These are phyloP conservation scores for Zalophus californianus DNA, from an alignment of 2,797 vertebrate genomes.

Conservation along the genomic window DNA sequence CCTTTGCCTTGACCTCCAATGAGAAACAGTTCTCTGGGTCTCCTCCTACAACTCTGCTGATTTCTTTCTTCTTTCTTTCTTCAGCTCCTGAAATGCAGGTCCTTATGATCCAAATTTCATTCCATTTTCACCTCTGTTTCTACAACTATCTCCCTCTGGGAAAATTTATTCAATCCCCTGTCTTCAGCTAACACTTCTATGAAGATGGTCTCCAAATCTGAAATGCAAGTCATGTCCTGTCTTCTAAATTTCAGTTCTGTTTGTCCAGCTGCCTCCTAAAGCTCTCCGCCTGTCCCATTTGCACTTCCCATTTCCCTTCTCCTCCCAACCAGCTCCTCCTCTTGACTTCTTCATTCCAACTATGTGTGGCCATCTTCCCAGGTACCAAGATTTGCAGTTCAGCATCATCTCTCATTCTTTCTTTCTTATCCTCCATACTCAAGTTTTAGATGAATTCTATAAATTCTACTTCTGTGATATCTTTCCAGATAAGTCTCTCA, in stretches of 20 bases:
- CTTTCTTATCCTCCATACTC: not conserved
- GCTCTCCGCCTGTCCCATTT: not conserved
- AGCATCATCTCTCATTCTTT: not conserved
- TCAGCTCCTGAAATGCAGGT: not conserved
- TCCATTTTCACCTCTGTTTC: conserved; percentile 44
- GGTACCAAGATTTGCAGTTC: not conserved
- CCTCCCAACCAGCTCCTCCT: not conserved
- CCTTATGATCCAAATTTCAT: conserved; percentile 15
- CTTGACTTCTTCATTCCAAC: not conserved
- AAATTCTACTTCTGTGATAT: not conserved
- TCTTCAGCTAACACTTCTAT: not conserved
- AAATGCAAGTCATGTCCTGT: conserved; percentile 14
- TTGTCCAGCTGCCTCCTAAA: not conserved
- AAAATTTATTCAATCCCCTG: not conserved
- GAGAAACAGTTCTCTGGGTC: not conserved
- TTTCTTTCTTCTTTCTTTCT: not conserved
- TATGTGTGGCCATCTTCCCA: not conserved
- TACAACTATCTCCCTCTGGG: not conserved
- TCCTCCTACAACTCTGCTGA: not conserved
- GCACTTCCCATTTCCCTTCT: not conserved
- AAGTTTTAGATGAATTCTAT: not conserved
- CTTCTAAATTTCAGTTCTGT: not conserved
- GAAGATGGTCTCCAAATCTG: not conserved
- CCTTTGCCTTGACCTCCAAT: not conserved
- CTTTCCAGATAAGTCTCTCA: conserved; percentile 11